Percentiles rank a stretch among this genome's conserved stretches.
Conservation (phyloP, 2,888 invertebrate species). For the Eilema sororculum region DNA sequence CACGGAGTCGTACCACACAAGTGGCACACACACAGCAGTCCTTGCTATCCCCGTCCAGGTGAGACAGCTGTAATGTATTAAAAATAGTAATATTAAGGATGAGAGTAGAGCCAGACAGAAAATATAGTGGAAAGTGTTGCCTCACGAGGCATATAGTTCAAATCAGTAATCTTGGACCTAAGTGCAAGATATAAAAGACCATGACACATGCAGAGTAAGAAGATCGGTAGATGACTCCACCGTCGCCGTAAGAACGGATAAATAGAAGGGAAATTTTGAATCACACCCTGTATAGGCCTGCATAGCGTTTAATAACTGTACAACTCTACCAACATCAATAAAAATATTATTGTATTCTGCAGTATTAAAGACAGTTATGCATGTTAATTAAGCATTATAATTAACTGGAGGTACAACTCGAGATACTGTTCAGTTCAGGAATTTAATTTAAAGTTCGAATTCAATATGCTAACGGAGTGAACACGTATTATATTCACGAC, state of each 20-base stretch:
- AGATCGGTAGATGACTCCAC: too few species aligned
- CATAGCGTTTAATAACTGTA: neutral
- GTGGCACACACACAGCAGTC: constrained; percentile 70
- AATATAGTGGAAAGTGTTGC: too few species aligned
- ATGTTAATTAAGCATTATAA: neutral
- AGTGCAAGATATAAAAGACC: too few species aligned
- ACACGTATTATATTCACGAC: neutral
- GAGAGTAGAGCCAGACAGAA: too few species aligned
- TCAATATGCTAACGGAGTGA: neutral
- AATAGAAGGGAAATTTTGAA: too few species aligned
- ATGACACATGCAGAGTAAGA: too few species aligned
- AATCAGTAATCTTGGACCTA: too few species aligned
- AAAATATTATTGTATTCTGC: neutral
- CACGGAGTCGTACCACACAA: constrained; percentile 67
- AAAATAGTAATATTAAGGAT: too few species aligned
- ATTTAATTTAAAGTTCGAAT: neutral
- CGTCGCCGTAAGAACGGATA: too few species aligned
- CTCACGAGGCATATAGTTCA: too few species aligned
- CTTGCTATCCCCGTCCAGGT: constrained; percentile 59
- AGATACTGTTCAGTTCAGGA: neutral
- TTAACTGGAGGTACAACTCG: neutral
- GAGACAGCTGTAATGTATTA: constrained; percentile 59
- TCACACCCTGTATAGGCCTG: too few species aligned
- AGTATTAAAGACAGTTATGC: neutral
- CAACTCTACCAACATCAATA: neutral